These are phyloP conservation scores for Catharus ustulatus DNA, from an alignment of 2,797 vertebrate genomes.

Conservation along the genomic window DNA sequence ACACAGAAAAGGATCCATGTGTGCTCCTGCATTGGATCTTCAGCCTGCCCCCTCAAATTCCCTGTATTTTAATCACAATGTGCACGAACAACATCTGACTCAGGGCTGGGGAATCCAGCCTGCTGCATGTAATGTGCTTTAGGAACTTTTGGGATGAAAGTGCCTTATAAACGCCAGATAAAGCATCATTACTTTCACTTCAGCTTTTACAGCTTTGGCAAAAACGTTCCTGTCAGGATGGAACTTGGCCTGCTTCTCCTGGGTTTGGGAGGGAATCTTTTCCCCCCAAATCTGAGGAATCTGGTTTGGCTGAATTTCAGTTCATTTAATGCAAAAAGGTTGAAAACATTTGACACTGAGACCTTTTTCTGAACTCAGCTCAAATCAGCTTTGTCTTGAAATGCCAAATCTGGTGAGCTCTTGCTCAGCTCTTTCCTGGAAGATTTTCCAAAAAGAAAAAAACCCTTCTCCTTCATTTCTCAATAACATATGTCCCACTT, in stretches of 20 bases:
- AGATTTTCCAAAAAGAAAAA: background rate
- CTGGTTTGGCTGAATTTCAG: constrained; percentile 56
- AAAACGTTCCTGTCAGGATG: background rate
- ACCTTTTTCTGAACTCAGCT: constrained; percentile 56
- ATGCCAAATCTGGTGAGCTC: background rate
- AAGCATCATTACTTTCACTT: constrained; percentile 51
- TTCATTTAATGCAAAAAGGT: constrained; percentile 16
- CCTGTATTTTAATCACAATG: background rate
- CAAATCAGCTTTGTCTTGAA: constrained; percentile 34
- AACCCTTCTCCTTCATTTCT: background rate
- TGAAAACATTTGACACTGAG: constrained; percentile 41
- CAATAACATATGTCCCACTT: background rate
- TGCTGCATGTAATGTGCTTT: background rate
- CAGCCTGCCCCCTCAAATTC: background rate
- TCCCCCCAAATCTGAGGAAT: constrained; percentile 33
- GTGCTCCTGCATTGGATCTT: background rate
- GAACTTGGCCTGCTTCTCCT: constrained; percentile 38
- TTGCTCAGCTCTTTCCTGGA: background rate
- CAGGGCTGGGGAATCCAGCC: constrained; percentile 12
- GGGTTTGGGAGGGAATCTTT: constrained; percentile 11
- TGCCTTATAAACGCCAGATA: constrained; percentile 35
- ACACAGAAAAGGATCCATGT: background rate
- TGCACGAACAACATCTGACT: background rate
- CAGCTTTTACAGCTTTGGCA: constrained; percentile 59
- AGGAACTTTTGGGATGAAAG: constrained; percentile 15